Percentiles rank a stretch among this genome's conserved stretches.
Conservation (phyloP, 2,888 invertebrate genomes). For the Stictocephala bisonia region DNA sequence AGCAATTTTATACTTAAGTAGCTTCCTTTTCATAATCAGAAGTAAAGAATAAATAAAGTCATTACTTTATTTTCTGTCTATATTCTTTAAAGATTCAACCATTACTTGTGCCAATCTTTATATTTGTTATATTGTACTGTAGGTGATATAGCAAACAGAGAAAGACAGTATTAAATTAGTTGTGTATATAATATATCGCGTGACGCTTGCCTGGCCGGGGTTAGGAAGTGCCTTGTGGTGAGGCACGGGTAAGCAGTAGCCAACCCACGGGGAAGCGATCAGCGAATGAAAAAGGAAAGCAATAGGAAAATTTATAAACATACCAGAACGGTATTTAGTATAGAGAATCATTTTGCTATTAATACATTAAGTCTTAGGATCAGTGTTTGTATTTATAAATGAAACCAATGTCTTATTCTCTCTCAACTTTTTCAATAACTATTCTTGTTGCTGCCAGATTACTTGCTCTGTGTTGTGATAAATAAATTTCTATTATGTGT, state of each 20-base stretch:
- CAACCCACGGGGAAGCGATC: conserved; percentile 47
- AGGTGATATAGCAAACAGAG: conserved; percentile 35
- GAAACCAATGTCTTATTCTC: conserved; percentile 44
- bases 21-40: conserved; percentile 20
- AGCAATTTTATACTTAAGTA: conserved; percentile 40
- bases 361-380: conserved; percentile 46
- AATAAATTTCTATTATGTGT: conserved; percentile 47
- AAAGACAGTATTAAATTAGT: conserved; percentile 47
- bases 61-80: conserved; percentile 18
- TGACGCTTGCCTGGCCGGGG: conserved; percentile 22
- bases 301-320: conserved; percentile 49
- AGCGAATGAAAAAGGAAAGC: conserved; percentile 50
- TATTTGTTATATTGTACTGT: conserved; percentile 47
- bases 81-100: conserved; percentile 8
- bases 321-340: conserved; percentile 39
- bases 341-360: conserved; percentile 48
- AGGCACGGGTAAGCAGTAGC: conserved; percentile 38
- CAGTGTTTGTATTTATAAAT: conserved; percentile 50
- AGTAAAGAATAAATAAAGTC: conserved; percentile 3
- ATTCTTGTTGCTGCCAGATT: conserved; percentile 51
- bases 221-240: conserved; percentile 47
- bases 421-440: conserved; percentile 45
- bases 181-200: conserved; percentile 32
- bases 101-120: conserved; percentile 45
- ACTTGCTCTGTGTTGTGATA: conserved; percentile 52